Evolutionary conservation across 2,797 vertebrate species (phyloP).

Genomic region (Spondyliosoma cantharus): DNA sequence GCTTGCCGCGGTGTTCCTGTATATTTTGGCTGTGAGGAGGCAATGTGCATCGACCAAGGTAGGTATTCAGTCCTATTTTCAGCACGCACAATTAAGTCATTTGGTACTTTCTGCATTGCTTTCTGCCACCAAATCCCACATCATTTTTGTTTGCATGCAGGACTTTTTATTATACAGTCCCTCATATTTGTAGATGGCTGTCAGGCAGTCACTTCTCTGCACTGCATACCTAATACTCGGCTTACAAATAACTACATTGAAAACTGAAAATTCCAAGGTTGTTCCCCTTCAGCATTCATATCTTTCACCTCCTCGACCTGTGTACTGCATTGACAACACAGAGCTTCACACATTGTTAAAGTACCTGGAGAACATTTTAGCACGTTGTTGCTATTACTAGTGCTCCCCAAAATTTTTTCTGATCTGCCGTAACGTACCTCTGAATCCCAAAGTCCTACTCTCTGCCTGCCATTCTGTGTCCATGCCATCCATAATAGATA

Average conservation of each 20-base stretch:
- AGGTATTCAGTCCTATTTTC: conserved; percentile 61
- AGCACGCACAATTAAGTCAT: conserved; percentile 51
- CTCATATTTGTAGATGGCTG: conserved; percentile 22
- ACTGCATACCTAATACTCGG: conserved; percentile 32
- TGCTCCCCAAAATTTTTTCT: conserved; percentile 63
- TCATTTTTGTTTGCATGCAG: conserved; percentile 21
- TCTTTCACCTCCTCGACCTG: conserved; percentile 46
- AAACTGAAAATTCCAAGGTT: conserved; percentile 34
- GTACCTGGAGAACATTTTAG: conserved; percentile 79
- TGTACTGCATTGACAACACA: conserved; percentile 63
- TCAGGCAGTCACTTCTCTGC: conserved; percentile 26
- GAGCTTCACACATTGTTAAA: conserved; percentile 73
- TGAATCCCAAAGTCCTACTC: conserved; percentile 74
- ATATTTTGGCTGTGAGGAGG: conserved; percentile 65
- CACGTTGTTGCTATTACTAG: conserved; percentile 61
- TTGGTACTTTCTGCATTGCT: conserved; percentile 42
- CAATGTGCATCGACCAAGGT: conserved; percentile 58
- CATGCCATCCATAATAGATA: conserved; percentile 77
- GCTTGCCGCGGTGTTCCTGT: conserved; percentile 51
- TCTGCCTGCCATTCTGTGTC: conserved; percentile 69
- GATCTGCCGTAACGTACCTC: conserved; percentile 64
- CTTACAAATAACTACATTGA: conserved; percentile 36
- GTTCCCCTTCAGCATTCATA: conserved; percentile 24
- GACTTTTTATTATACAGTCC: conserved; percentile 17
- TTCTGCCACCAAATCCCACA: conserved; percentile 37